Evolutionary conservation across 2,113 vertebrate species (phyloP).

Genomic region (Macroglossus sobrinus): DNA sequence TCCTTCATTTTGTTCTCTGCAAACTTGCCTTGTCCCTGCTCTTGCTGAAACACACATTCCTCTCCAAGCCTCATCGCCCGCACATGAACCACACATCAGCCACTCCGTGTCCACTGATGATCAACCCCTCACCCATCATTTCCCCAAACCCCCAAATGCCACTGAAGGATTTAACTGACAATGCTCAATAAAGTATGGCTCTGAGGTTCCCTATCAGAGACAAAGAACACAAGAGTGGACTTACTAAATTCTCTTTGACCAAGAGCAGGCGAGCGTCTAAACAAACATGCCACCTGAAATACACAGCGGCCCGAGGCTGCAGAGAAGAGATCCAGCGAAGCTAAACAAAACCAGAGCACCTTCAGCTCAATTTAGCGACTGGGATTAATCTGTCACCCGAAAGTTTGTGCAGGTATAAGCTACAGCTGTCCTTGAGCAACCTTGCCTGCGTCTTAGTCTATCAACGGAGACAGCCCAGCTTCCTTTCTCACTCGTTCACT

Average conservation of each 20-base stretch:
- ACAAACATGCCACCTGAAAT: neutral
- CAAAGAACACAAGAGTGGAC: neutral
- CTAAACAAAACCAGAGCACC: neutral
- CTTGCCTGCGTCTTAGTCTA: neutral
- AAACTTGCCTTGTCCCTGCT: neutral
- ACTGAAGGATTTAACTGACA: neutral
- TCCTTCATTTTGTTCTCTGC: neutral
- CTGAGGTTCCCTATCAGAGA: neutral
- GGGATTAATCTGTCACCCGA: conserved; percentile 10
- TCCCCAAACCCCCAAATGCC: neutral
- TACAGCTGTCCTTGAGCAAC: neutral
- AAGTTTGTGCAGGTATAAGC: neutral
- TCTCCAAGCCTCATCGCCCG: neutral
- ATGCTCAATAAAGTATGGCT: neutral
- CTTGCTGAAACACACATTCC: neutral
- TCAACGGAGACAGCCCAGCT: neutral
- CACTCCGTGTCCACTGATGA: neutral
- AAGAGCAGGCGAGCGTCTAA: neutral
- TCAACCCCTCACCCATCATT: neutral
- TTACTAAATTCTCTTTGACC: neutral
- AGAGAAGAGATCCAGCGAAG: neutral
- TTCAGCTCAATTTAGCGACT: neutral
- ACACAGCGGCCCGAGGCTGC: neutral
- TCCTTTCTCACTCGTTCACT: neutral
- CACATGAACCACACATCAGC: too few relatives aligned